phyloP scores from a whole-genome alignment of 2,797 vertebrate species.

The Bufotes viridis region DNA sequence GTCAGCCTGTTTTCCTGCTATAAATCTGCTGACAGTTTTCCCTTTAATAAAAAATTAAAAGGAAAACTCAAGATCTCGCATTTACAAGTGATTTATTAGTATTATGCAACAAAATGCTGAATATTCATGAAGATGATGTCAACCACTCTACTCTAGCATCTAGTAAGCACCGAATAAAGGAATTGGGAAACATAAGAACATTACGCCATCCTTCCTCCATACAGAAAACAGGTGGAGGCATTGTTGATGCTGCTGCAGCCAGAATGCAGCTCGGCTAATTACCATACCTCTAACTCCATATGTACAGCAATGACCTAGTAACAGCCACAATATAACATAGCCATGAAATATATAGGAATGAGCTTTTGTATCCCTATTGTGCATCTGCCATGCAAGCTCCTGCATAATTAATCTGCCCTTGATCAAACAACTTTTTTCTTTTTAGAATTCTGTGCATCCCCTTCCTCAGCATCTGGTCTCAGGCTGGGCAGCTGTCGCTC shows the following conservation, averaged over 20 bases:
- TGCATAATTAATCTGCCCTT: conserved; percentile 43
- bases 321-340: background rate
- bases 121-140: background rate
- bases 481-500: conserved; percentile 46
- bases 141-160: background rate
- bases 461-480: conserved; percentile 56
- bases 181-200: no score
- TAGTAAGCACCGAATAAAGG: background rate
- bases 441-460: conserved; percentile 17
- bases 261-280: background rate
- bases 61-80: background rate
- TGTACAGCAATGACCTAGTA: background rate
- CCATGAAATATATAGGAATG: background rate
- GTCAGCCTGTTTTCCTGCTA: no score
- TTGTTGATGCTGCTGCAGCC: background rate
- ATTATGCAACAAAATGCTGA: background rate
- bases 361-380: background rate
- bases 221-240: background rate
- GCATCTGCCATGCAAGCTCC: background rate
- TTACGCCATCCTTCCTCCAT: background rate
- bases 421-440: conserved; percentile 44
- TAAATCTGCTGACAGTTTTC: no score
- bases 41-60: background rate
- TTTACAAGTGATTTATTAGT: background rate
- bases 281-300: background rate